These are phyloP conservation scores for Perognathus longimembris DNA, from an alignment of 2,113 vertebrate species.

Conservation along the genomic window DNA sequence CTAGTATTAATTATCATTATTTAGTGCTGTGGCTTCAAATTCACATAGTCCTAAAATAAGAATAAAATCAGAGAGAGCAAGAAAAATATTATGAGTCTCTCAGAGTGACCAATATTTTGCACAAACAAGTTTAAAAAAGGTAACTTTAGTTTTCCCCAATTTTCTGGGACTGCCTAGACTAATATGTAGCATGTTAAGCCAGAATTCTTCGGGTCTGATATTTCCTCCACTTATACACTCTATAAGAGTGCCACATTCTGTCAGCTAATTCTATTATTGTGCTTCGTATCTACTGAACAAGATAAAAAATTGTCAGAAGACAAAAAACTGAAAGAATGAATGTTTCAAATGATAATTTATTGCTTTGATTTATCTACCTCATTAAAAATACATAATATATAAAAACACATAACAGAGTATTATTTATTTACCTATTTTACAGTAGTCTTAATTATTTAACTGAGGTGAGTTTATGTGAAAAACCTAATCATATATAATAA, in stretches of 20 bases:
- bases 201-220: neutral
- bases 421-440: no score
- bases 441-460: neutral
- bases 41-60: neutral
- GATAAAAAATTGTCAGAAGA: no score
- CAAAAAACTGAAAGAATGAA: no score
- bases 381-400: no score
- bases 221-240: neutral
- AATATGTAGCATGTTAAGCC: neutral
- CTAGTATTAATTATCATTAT: slow-evolving; percentile 42
- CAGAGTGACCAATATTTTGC: neutral
- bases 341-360: no score
- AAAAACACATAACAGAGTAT: no score
- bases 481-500: neutral
- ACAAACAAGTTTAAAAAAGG: neutral
- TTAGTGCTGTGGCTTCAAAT: neutral
- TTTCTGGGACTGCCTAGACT: neutral
- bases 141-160: neutral
- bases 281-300: neutral
- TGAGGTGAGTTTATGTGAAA: neutral
- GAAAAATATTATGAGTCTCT: neutral
- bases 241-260: neutral
- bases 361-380: no score
- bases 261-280: neutral
- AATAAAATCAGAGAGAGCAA: neutral